These are phyloP conservation scores for Steinernema carpocapsae DNA, from an alignment of 2,888 invertebrate genomes.

Conservation along the genomic window DNA sequence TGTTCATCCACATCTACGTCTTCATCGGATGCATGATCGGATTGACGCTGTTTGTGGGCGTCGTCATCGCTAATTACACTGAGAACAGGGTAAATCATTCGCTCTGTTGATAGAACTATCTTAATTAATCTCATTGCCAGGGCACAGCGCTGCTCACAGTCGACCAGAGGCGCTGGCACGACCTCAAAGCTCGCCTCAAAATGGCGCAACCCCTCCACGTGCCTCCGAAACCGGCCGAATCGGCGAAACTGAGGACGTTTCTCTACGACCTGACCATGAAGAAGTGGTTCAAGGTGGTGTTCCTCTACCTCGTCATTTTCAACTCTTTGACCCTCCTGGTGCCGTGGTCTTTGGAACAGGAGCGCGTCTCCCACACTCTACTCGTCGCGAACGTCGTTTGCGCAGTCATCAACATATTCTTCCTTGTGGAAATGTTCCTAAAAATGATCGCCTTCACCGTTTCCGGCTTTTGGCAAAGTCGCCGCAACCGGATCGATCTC, in stretches of 20 bases:
- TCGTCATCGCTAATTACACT: conserved; percentile 99
- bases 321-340: conserved; percentile 80
- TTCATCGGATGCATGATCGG: conserved; percentile 99
- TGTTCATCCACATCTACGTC: conserved; percentile 98
- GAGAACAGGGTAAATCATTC: conserved; percentile 85
- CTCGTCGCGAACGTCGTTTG: conserved; percentile 81
- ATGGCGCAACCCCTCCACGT: conserved; percentile 97
- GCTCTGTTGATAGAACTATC: conserved; percentile 36
- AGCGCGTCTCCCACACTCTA: conserved; percentile 77
- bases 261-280: conserved; percentile 98
- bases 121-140: no score
- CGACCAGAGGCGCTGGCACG: conserved; percentile 98
- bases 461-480: conserved; percentile 97
- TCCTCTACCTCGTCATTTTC: conserved; percentile 76
- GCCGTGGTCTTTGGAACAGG: conserved; percentile 72
- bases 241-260: conserved; percentile 81
- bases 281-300: conserved; percentile 83
- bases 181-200: conserved; percentile 95
- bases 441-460: conserved; percentile 98
- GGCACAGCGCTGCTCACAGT: conserved; percentile 97
- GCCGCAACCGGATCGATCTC: conserved; percentile 94
- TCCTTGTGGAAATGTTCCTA: conserved; percentile 93
- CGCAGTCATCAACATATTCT: conserved; percentile 86
- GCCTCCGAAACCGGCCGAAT: conserved; percentile 82
- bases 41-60: conserved; percentile 95